These are phyloP conservation scores for Trichopria drosophilae DNA, from an alignment of 2,888 invertebrate species.

Conservation along the genomic window DNA sequence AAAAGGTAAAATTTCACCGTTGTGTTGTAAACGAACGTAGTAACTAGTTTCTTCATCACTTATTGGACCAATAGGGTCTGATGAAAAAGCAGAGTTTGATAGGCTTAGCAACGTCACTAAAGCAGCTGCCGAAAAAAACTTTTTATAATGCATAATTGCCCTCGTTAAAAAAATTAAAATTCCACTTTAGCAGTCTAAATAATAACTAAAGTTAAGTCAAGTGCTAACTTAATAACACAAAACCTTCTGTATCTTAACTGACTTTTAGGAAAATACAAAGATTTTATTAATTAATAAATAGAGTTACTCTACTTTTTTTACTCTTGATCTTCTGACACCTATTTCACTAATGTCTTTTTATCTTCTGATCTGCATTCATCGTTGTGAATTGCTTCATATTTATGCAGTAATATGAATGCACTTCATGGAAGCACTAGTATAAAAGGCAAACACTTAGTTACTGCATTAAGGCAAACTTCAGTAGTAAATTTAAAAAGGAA, in stretches of 20 bases:
- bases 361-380: too few relatives aligned
- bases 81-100: constrained; percentile 25
- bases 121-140: constrained; percentile 24
- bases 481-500: constrained; percentile 17
- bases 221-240: constrained; percentile 22
- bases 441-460: constrained; percentile 12
- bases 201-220: constrained; percentile 22
- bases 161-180: constrained; percentile 25
- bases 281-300: constrained; percentile 20
- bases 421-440: constrained; percentile 14
- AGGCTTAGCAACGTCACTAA: constrained; percentile 22
- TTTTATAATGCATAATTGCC: constrained; percentile 23
- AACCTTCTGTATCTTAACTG: constrained; percentile 14
- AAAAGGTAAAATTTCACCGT: constrained; percentile 25
- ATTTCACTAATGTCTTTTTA: too few relatives aligned
- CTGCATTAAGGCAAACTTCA: constrained; percentile 14
- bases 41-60: constrained; percentile 25
- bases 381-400: too few relatives aligned
- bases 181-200: constrained; percentile 21
- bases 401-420: too few relatives aligned
- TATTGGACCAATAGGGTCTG: constrained; percentile 23
- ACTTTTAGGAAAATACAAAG: constrained; percentile 18
- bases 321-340: too few relatives aligned
- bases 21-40: constrained; percentile 25
- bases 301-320: constrained; percentile 4